Evolutionary conservation across 2,113 vertebrate species (phyloP).

Genomic region (Hylia prasina): DNA sequence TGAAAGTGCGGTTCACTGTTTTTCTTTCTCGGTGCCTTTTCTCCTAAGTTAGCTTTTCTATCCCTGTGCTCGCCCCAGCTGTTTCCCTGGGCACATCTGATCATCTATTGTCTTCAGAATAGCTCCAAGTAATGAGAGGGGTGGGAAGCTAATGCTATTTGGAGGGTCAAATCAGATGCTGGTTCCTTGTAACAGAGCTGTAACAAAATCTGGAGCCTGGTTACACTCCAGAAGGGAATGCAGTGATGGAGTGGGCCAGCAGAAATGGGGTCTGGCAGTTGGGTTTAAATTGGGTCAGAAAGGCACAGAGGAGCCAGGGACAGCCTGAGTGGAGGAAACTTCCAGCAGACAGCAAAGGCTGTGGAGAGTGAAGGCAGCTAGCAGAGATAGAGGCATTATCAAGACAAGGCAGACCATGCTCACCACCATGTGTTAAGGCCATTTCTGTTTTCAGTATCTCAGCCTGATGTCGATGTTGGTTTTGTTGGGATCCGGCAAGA

Average conservation of each 20-base stretch:
- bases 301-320: neutral
- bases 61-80: conserved; percentile 29
- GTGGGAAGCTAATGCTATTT: neutral
- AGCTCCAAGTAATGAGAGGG: conserved; percentile 6
- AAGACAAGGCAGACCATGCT: neutral
- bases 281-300: neutral
- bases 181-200: neutral
- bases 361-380: neutral
- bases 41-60: conserved; percentile 42
- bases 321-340: neutral
- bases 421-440: neutral
- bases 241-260: neutral
- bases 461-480: neutral
- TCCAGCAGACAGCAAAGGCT: neutral
- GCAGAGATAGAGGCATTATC: neutral
- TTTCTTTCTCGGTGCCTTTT: neutral
- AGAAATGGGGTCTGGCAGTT: neutral
- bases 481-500: neutral
- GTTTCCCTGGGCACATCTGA: conserved; percentile 43
- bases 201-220: neutral
- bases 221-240: neutral
- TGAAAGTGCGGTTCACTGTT: conserved; percentile 46
- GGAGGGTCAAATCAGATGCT: neutral
- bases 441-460: neutral
- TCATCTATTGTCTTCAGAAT: conserved; percentile 28